phyloP scores from a whole-genome alignment of 2,113 vertebrate species.

The Oostethus manadensis region DNA sequence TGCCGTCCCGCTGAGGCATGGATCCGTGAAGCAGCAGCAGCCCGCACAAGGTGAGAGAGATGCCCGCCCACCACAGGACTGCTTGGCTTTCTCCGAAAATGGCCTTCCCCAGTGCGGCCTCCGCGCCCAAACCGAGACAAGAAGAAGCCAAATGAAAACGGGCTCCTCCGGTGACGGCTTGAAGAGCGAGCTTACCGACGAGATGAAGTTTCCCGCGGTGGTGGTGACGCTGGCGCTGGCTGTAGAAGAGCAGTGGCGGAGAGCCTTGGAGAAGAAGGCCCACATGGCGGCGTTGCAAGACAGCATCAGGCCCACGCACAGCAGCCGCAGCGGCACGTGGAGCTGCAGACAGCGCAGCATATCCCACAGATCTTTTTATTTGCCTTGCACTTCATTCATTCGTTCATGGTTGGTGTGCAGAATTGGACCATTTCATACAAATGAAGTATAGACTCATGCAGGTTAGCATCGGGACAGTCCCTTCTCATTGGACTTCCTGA shows the following conservation, averaged over 20 bases:
- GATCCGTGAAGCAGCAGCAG: constrained; percentile 77
- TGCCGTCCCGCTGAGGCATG: constrained; percentile 28
- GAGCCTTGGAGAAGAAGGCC: constrained; percentile 88
- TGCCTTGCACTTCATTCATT: no score
- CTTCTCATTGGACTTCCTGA: no score
- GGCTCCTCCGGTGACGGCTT: background rate
- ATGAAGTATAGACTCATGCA: no score
- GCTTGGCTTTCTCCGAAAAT: constrained; percentile 82
- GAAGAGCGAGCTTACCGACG: constrained; percentile 73
- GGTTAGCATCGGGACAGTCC: no score
- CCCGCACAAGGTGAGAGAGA: constrained; percentile 79
- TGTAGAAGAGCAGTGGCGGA: constrained; percentile 82
- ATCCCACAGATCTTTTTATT: no score
- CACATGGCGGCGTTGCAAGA: constrained; percentile 85
- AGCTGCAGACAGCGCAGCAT: constrained; percentile 62
- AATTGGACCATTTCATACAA: no score
- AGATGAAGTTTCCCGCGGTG: constrained; percentile 86
- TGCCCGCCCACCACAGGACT: constrained; percentile 84
- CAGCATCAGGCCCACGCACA: constrained; percentile 73
- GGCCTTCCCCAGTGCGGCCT: constrained; percentile 83
- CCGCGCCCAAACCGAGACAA: constrained; percentile 21
- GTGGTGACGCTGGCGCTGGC: constrained; percentile 83
- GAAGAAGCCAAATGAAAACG: background rate
- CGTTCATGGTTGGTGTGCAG: no score
- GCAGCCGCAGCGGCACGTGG: constrained; percentile 66